These are phyloP conservation scores for Nymphalis polychloros DNA, from an alignment of 2,888 invertebrate genomes.

Conservation along the genomic window DNA sequence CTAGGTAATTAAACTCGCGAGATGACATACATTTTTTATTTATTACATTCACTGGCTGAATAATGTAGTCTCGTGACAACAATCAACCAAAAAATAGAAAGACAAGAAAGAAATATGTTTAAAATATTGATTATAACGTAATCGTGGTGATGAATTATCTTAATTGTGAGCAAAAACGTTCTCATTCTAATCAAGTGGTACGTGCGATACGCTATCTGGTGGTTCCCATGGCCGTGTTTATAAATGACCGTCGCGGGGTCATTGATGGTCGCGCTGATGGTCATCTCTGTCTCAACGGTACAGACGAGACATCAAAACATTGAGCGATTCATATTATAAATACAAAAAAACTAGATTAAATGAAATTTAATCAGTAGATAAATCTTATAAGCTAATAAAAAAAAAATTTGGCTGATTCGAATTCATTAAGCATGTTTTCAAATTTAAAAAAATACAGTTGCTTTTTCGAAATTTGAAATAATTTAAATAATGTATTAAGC, in stretches of 20 bases:
- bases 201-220: conserved; percentile 75
- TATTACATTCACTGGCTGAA: too few species aligned
- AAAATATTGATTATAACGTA: conserved; percentile 36
- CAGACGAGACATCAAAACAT: conserved; percentile 35
- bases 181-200: conserved; percentile 62
- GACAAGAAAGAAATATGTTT: conserved; percentile 22
- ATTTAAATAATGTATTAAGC: not conserved
- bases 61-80: too few species aligned
- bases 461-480: not conserved
- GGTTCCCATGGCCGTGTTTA: conserved; percentile 77
- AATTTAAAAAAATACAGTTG: too few species aligned
- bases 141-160: conserved; percentile 33
- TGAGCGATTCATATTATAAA: not conserved
- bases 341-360: not conserved
- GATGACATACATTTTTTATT: too few species aligned
- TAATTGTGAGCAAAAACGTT: conserved; percentile 58
- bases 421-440: not conserved
- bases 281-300: conserved; percentile 62
- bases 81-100: too few species aligned
- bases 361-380: too few species aligned
- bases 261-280: conserved; percentile 69
- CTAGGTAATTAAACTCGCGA: too few species aligned
- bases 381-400: too few species aligned
- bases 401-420: too few species aligned
- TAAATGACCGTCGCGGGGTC: conserved; percentile 75